These are phyloP conservation scores for Empidonax alnorum DNA, from an alignment of 2,113 vertebrate species.

Conservation along the genomic window DNA sequence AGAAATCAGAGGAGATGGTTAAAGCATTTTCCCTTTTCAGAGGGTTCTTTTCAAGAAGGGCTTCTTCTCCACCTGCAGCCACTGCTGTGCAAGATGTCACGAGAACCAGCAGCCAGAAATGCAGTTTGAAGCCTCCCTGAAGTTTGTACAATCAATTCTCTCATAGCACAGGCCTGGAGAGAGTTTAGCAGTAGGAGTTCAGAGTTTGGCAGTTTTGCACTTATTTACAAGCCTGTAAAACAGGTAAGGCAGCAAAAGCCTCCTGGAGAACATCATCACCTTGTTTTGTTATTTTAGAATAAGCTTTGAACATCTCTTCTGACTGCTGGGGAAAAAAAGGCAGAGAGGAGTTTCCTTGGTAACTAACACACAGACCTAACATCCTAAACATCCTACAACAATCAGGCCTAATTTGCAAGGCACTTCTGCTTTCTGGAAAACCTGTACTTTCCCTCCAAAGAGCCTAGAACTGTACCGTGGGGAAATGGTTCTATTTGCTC, in stretches of 20 bases:
- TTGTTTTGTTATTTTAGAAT: conserved; percentile 20
- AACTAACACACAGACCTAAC: conserved; percentile 1
- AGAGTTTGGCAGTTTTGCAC: not conserved
- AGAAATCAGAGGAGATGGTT: not conserved
- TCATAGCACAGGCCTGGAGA: not conserved
- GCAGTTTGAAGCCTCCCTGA: not conserved
- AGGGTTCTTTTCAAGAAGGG: not conserved
- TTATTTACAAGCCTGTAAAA: conserved; percentile 18
- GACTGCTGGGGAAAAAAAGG: not conserved
- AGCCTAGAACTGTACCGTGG: not conserved
- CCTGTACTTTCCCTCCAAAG: not conserved
- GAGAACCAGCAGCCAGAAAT: not conserved
- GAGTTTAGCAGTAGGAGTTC: not conserved
- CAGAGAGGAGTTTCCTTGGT: not conserved
- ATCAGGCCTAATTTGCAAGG: conserved; percentile 11
- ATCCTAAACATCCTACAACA: not conserved
- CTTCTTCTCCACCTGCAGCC: not conserved
- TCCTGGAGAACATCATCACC: conserved; percentile 5
- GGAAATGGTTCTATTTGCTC: not conserved
- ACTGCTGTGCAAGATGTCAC: not conserved
- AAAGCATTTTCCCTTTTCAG: not conserved
- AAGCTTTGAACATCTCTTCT: not conserved
- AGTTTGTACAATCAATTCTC: not conserved
- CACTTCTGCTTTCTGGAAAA: conserved; percentile 27
- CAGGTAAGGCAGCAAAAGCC: conserved; percentile 14